These are phyloP conservation scores for Drosophila bipectinata DNA, from an alignment of 1,140 invertebrate species.

Conservation along the genomic window DNA sequence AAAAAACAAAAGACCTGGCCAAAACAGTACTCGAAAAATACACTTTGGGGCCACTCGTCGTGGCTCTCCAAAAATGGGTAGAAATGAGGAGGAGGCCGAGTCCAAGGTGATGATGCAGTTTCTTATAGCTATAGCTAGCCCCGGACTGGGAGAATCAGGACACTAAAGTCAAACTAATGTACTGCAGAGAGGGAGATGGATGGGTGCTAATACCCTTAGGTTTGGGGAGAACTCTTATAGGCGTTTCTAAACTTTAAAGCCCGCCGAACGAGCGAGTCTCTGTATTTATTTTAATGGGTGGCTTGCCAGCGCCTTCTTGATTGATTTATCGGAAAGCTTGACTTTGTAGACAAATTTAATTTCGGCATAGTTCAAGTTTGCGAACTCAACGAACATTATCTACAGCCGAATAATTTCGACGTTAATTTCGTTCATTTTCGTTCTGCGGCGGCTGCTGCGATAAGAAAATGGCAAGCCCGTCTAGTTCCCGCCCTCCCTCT, in stretches of 20 bases:
- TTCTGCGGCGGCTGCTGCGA: slow-evolving; percentile 39
- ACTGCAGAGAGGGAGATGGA: no score
- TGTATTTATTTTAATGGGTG: slow-evolving; percentile 5
- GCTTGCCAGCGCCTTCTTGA: slow-evolving; percentile 63
- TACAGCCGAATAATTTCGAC: slow-evolving; percentile 77
- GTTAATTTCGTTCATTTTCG: slow-evolving; percentile 62
- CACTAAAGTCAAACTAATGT: neutral
- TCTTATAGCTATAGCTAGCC: slow-evolving; percentile 19
- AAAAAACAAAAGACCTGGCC: slow-evolving; percentile 68
- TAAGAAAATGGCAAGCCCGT: slow-evolving; percentile 59
- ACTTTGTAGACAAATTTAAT: slow-evolving; percentile 80
- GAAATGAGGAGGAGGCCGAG: slow-evolving; percentile 20
- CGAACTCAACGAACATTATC: slow-evolving; percentile 75
- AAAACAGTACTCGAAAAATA: slow-evolving; percentile 73
- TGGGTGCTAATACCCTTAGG: no score
- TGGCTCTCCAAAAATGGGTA: slow-evolving; percentile 14
- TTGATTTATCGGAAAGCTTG: slow-evolving; percentile 77
- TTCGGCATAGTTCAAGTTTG: slow-evolving; percentile 58
- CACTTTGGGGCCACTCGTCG: slow-evolving; percentile 72
- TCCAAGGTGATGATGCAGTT: slow-evolving; percentile 78
- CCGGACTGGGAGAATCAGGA: slow-evolving; percentile 16
- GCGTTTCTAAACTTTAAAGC: slow-evolving; percentile 66
- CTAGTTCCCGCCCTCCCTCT: neutral
- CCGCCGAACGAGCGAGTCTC: slow-evolving; percentile 43
- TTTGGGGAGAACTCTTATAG: no score